Evolutionary conservation across 2,113 vertebrate genomes (phyloP), one percentile per base, ranked within the genome.

Genomic region (Suncus etruscus): DNA sequence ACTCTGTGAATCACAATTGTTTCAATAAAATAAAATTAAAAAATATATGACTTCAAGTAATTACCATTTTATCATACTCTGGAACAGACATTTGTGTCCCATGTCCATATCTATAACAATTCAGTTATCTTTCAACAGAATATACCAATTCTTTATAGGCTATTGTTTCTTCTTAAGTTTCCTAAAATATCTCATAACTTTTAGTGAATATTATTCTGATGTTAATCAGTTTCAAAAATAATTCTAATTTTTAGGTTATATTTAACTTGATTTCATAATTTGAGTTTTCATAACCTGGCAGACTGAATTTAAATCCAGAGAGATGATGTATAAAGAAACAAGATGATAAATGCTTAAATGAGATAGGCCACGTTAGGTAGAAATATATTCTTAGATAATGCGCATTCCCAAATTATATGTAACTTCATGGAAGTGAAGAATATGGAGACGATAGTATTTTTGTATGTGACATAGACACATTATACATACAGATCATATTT

Each of bases 361-460:
- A 20, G 22, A 47, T 2, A 11, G 3, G 22, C n/a, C 2, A 11
- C 3, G 10, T 3, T 11, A 51, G 6, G 4, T 39, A 6, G 39
- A 6, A 66, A 54, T 22, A 8, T 27, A 11, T 4, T n/a, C 1
- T 11, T 45, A 47, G 45, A 3, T 51, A 27, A 6, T 25, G 14
- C 18, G 24, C 39, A 50, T 14, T 66, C 1, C 10, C 15, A 47
- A 29, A 24, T 25, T 11, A 61, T 3, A 75, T 4, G 22, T 29
- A 3, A 20, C 2, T 2, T 61, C 58, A 58, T 25, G 54, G 7
- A 54, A 3, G 2, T 31, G 27, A 86, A 47, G 6, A 83, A 8
- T 11, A 15, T 0, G 8, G 11, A 61, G 22, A 39, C 39, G 2
- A 61, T 16, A 22, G 18, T 20, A 61, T 61, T 20, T 61, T 61